phyloP scores from a whole-genome alignment of 2,113 vertebrate genomes.

The Gopherus flavomarginatus region DNA sequence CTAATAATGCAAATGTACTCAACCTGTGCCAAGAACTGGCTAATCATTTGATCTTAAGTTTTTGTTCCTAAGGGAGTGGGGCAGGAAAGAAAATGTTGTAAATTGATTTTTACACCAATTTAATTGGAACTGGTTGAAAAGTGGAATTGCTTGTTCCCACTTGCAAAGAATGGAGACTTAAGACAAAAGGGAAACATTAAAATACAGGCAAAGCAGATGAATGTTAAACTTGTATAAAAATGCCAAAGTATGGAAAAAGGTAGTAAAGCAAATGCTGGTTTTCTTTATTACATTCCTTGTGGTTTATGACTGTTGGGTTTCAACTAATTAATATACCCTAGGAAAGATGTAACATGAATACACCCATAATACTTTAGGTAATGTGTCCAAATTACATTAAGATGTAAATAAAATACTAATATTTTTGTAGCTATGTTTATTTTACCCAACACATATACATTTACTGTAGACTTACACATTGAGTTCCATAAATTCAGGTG shows the following conservation, averaged over 20 bases:
- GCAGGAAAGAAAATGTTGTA: constrained; percentile 41
- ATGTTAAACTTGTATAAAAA: constrained; percentile 58
- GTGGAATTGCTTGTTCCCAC: constrained; percentile 38
- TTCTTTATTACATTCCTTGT: constrained; percentile 70
- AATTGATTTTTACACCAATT: not conserved
- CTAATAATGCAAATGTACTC: not conserved
- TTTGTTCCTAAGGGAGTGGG: constrained; percentile 52
- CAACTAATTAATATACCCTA: constrained; percentile 68
- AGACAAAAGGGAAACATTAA: constrained; percentile 11
- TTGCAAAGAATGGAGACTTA: constrained; percentile 57
- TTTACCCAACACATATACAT: constrained; percentile 5
- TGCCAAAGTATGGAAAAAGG: constrained; percentile 63
- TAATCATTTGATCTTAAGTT: constrained; percentile 46
- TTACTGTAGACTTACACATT: not conserved
- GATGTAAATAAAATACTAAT: constrained; percentile 4
- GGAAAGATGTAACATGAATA: constrained; percentile 63
- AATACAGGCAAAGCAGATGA: not conserved
- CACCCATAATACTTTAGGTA: constrained; percentile 36
- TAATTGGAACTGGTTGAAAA: constrained; percentile 57
- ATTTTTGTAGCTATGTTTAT: constrained; percentile 26
- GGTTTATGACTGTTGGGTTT: constrained; percentile 74
- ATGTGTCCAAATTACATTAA: constrained; percentile 1
- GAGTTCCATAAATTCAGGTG: not conserved
- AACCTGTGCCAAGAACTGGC: not conserved
- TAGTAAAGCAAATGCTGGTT: constrained; percentile 65